Base-by-base conservation (phyloP, 2,113 vertebrate species). In the Myotis yumanensis region DNA sequence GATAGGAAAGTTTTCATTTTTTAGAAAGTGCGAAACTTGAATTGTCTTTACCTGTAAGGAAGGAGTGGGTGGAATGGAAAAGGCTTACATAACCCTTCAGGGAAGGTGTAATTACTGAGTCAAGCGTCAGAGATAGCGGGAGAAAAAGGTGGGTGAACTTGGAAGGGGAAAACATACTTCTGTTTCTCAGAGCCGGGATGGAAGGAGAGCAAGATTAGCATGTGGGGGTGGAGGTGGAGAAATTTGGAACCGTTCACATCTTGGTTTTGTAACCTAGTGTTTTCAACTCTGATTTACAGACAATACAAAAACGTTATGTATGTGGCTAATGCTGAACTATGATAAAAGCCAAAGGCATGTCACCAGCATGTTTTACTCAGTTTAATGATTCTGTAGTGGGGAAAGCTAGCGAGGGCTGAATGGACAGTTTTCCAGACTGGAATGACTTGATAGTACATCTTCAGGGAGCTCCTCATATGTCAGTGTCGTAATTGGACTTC, bases 21-120 rank as follows among this genome's bases (percentile, higher is more conserved):
- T 92, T 76, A 96, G 95, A 62, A 96, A 95, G 48, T 91, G 40
- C 77, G 83, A 87, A 93, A 84, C 68, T 72, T 92, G 51, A 84
- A n/a, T 52, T 87, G 71, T 91, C 76, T 77, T 84, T 89, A 90
- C n/a, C n/a, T n/a, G 16, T 35, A 59, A 80, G n/a, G 72, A 91
- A 92, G 18, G 62, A 87, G 62, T 92, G 46, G 77, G 89, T 11
- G 37, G 91, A 90, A 52, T 82, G 91, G 62, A 86, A 84, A 92
- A 79, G 37, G n/a, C 52, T 77, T 72, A 40, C 59, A 1, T 62
- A 64, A 90, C 52, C 59, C 90, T n/a, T 57, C 86, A 64, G 52
- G 64, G 25, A 90, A 96, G 52, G 37, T 82, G 17, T 46, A 54
- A 51, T 72, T 73, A 84, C 64, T 52, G 23, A 95, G 66, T 89